These are phyloP conservation scores for Anthonomus grandis DNA, from an alignment of 1,140 invertebrate genomes.

Conservation along the genomic window DNA sequence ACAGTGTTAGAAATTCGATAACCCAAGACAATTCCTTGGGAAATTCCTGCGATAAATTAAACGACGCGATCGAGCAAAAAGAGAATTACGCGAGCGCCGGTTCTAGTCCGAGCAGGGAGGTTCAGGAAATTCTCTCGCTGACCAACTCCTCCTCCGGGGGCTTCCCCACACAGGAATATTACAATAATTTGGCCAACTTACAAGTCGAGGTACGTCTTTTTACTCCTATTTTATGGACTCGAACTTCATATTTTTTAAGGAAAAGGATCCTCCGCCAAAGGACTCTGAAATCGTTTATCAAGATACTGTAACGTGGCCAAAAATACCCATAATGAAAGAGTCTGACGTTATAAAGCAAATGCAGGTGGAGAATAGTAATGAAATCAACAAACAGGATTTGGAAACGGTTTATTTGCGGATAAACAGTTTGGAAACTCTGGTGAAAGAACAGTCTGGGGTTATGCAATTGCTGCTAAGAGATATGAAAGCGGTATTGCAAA, in stretches of 20 bases:
- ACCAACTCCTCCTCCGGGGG: slow-evolving; percentile 46
- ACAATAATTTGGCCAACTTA: slow-evolving; percentile 39
- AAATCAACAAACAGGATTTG: slow-evolving; percentile 31
- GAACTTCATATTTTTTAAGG: slow-evolving; percentile 1
- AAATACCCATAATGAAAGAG: slow-evolving; percentile 48
- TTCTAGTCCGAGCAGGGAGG: slow-evolving; percentile 82
- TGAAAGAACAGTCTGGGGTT: slow-evolving; percentile 44
- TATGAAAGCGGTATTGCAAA: slow-evolving; percentile 43
- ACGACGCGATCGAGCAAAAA: slow-evolving; percentile 35
- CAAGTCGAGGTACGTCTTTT: slow-evolving; percentile 23
- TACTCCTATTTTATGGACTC: not conserved
- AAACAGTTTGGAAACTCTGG: slow-evolving; percentile 36
- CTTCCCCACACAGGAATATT: slow-evolving; percentile 41
- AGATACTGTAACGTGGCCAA: slow-evolving; percentile 43
- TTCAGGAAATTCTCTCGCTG: slow-evolving; percentile 71
- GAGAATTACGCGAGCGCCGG: slow-evolving; percentile 62
- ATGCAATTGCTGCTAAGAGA: slow-evolving; percentile 48
- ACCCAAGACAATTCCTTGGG: slow-evolving; percentile 17
- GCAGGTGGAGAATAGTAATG: slow-evolving; percentile 4
- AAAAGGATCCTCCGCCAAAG: slow-evolving; percentile 26
- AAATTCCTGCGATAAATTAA: slow-evolving; percentile 29
- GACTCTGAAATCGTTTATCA: slow-evolving; percentile 21
- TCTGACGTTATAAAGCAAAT: slow-evolving; percentile 21
- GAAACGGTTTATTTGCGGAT: slow-evolving; percentile 38
- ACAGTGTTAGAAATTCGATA: slow-evolving; percentile 24